Conservation (phyloP, 2,888 invertebrate species). For the Drosophila birchii region DNA sequence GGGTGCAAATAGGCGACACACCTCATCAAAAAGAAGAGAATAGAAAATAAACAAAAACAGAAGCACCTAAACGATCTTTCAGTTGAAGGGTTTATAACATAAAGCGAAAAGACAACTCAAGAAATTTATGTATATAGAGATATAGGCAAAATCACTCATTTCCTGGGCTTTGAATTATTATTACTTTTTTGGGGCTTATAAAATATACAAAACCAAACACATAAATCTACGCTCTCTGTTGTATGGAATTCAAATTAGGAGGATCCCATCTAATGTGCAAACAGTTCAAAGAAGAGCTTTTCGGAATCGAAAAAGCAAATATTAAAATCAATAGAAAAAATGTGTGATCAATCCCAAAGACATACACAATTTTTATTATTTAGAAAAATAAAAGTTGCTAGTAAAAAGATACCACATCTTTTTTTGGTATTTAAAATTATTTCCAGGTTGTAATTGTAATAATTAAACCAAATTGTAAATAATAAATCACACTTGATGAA, state of each 20-base stretch:
- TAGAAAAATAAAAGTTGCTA: not conserved
- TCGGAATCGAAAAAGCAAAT: slow-evolving; percentile 10
- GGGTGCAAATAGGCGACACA: slow-evolving; percentile 29
- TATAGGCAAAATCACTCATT: not conserved
- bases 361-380: too few relatives aligned
- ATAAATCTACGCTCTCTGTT: slow-evolving; percentile 1
- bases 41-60: not conserved
- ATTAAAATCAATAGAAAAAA: slow-evolving; percentile 26
- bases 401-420: not conserved
- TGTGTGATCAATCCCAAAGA: too few relatives aligned
- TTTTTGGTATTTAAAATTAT: not conserved
- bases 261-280: slow-evolving; percentile 25
- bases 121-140: too few relatives aligned
- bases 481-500: not conserved
- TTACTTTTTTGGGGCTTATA: not conserved
- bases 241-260: slow-evolving; percentile 38
- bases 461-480: too few relatives aligned
- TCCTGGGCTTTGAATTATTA: slow-evolving; percentile 4
- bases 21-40: slow-evolving; percentile 1
- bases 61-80: not conserved
- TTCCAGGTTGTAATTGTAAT: too few relatives aligned
- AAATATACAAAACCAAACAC: slow-evolving; percentile 5
- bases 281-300: slow-evolving; percentile 18
- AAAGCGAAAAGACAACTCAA: not conserved
- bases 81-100: slow-evolving; percentile 5